A percentile compares a stretch with the other conserved stretches of the same genome.
These are phyloP conservation scores for Streblospio benedicti DNA, from an alignment of 1,140 invertebrate genomes.

Conservation along the genomic window DNA sequence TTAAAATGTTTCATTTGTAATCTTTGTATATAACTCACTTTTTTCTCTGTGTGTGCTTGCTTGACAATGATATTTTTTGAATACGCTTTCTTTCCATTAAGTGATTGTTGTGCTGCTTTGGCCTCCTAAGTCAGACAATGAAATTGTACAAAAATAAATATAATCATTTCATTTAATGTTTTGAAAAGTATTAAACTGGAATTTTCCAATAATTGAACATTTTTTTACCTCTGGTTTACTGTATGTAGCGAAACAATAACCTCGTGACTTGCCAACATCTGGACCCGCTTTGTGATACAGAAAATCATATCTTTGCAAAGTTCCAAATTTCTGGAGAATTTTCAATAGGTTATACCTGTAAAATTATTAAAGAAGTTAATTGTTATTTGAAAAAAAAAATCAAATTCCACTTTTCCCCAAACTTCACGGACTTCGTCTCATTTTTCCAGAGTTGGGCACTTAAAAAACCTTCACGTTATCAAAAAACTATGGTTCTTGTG, in stretches of 20 bases:
- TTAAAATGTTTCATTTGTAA: too few species aligned
- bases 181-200: background rate
- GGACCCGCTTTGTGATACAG: slow-evolving; percentile 83
- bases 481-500: too few species aligned
- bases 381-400: background rate
- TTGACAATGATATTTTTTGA: slow-evolving; percentile 68
- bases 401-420: background rate
- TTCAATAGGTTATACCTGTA: slow-evolving; percentile 78
- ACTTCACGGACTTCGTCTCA: too few species aligned
- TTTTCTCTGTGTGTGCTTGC: slow-evolving; percentile 30
- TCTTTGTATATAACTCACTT: too few species aligned
- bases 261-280: slow-evolving; percentile 73
- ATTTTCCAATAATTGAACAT: slow-evolving; percentile 16
- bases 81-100: slow-evolving; percentile 68
- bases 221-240: slow-evolving; percentile 52
- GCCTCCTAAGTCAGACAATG: slow-evolving; percentile 27
- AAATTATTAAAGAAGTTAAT: slow-evolving; percentile 19
- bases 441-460: too few species aligned
- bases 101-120: slow-evolving; percentile 28
- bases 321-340: slow-evolving; percentile 83
- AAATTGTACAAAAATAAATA: background rate
- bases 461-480: too few species aligned
- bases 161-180: background rate
- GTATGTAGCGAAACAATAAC: slow-evolving; percentile 89
- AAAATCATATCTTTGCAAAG: slow-evolving; percentile 86